Percentiles rank a stretch among this genome's conserved stretches.
phyloP scores from a whole-genome alignment of 2,888 invertebrate genomes.

The Lissonota sp. region DNA sequence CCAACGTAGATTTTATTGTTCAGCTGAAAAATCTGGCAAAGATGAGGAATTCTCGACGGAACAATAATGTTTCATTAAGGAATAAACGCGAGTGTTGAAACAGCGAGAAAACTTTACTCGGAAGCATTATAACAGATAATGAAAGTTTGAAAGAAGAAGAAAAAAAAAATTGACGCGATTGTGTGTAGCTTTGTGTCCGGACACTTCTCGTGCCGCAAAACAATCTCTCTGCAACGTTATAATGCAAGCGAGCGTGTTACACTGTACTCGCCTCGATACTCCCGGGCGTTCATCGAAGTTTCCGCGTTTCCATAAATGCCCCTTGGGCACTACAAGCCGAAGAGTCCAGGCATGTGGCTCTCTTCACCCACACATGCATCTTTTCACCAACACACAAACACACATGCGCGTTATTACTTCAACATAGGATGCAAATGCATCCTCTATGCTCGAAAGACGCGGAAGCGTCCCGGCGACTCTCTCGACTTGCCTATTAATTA shows the following conservation, averaged over 20 bases:
- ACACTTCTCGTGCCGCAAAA: not conserved
- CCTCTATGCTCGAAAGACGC: constrained; percentile 50
- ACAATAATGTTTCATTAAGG: too few species aligned
- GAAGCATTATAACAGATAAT: too few species aligned
- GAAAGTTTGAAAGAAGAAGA: not conserved
- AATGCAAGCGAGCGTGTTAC: not conserved
- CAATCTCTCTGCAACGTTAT: not conserved
- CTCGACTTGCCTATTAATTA: constrained; percentile 60
- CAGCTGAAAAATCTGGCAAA: too few species aligned
- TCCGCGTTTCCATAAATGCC: constrained; percentile 64
- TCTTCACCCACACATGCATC: constrained; percentile 61
- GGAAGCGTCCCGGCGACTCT: constrained; percentile 57
- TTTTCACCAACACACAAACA: not conserved
- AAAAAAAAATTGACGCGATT: not conserved
- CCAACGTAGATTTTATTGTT: too few species aligned
- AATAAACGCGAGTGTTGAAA: too few species aligned
- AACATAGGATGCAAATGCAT: constrained; percentile 23
- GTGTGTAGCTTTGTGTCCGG: not conserved
- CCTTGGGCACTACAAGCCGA: not conserved
- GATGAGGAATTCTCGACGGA: too few species aligned
- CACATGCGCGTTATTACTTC: not conserved
- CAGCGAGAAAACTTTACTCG: too few species aligned
- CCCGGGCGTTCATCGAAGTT: constrained; percentile 46
- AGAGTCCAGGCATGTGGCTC: constrained; percentile 26
- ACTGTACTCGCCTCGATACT: not conserved